A percentile compares a stretch with the other conserved stretches of the same genome.
Evolutionary conservation across 2,888 invertebrate genomes (phyloP).

Genomic region (Erebia epiphron): DNA sequence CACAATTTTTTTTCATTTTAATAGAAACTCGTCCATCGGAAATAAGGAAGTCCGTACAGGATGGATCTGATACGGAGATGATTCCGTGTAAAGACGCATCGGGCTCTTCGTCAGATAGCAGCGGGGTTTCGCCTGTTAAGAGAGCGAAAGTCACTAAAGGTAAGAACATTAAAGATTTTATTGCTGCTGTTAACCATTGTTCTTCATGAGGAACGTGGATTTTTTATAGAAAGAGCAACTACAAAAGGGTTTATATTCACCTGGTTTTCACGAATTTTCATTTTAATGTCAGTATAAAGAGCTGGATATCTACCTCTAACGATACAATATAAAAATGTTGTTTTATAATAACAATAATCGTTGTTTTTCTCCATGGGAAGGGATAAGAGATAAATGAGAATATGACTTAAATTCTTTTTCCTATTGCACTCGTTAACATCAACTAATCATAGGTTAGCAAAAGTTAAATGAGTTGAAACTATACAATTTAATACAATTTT

Average conservation of each 20-base stretch:
- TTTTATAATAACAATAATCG: no score
- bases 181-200: background rate
- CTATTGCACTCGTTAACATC: no score
- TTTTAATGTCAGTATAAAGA: no score
- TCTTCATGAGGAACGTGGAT: background rate
- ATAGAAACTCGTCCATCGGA: conserved; percentile 46
- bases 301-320: no score
- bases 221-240: background rate
- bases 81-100: conserved; percentile 32
- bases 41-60: conserved; percentile 38
- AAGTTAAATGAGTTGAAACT: no score
- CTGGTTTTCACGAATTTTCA: no score
- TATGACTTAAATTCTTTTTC: no score
- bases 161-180: conserved; percentile 39
- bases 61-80: conserved; percentile 43
- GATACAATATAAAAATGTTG: no score
- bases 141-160: conserved; percentile 66
- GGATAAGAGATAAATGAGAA: no score
- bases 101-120: conserved; percentile 52
- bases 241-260: background rate
- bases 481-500: no score
- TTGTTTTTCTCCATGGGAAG: no score
- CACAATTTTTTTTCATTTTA: conserved; percentile 30
- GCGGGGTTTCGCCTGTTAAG: conserved; percentile 70
- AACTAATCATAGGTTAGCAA: no score